Conservation (phyloP, 2,113 vertebrate genomes). For the Proteles cristata region DNA sequence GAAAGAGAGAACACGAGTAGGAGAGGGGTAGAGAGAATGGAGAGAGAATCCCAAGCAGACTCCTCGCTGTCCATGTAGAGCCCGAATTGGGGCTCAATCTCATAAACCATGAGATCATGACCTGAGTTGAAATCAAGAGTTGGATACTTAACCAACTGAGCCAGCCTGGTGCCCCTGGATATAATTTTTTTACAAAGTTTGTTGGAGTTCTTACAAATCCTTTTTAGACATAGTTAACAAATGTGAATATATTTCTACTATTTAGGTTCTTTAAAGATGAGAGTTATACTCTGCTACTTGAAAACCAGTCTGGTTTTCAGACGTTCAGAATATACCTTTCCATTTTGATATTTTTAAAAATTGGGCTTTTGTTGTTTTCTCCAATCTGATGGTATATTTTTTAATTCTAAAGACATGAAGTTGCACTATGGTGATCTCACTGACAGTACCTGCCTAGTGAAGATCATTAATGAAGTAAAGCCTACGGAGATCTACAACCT, state of each 20-base stretch:
- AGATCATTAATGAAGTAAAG: conserved; percentile 97
- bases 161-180: background rate
- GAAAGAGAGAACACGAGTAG: too few relatives aligned
- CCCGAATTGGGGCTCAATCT: too few relatives aligned
- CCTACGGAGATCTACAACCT: conserved; percentile 98
- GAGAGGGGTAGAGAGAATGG: too few relatives aligned
- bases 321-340: background rate
- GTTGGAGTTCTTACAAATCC: background rate
- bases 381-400: conserved; percentile 69
- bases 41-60: too few relatives aligned
- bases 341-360: background rate
- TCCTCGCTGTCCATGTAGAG: too few relatives aligned
- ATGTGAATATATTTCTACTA: background rate
- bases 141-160: too few relatives aligned
- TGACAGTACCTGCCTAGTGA: conserved; percentile 98
- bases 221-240: background rate
- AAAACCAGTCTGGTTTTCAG: background rate
- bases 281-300: background rate
- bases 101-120: too few relatives aligned
- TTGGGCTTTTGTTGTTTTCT: background rate
- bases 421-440: conserved; percentile 98
- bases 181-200: background rate
- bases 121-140: too few relatives aligned
- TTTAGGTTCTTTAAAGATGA: background rate
- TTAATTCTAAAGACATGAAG: conserved; percentile 93